A percentile compares a stretch with the other conserved stretches of the same genome.
Evolutionary conservation across 2,797 vertebrate genomes (phyloP).

Genomic region (Todus mexicanus): DNA sequence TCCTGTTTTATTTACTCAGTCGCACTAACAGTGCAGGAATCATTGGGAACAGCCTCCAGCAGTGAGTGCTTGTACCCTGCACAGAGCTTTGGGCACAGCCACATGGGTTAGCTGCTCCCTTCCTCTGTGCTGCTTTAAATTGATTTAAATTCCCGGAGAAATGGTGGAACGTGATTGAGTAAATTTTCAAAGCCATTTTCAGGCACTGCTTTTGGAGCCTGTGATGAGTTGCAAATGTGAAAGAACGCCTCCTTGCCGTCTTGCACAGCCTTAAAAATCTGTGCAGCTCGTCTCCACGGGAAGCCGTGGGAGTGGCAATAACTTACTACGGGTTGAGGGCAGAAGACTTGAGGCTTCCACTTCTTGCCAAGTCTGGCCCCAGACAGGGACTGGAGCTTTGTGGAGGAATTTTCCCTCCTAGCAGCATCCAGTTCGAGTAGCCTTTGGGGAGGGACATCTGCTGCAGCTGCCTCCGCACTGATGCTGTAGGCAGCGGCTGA

Average conservation of each 20-base stretch:
- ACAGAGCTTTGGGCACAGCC: neutral
- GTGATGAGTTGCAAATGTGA: neutral
- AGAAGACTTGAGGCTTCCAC: neutral
- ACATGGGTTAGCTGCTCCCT: fast-evolving
- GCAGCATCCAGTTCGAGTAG: neutral
- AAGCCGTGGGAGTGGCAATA: neutral
- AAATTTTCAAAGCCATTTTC: neutral
- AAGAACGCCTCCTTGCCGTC: neutral
- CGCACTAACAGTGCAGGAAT: neutral
- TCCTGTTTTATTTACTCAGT: neutral
- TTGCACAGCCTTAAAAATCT: neutral
- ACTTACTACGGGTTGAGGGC: neutral
- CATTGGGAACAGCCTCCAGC: neutral
- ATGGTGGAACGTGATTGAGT: neutral
- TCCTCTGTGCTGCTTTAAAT: neutral
- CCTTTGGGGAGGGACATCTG: neutral
- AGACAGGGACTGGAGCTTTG: neutral
- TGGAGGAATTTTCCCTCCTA: neutral
- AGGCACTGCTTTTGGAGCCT: neutral
- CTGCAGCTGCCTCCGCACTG: neutral
- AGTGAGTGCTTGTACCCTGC: neutral
- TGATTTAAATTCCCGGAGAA: neutral
- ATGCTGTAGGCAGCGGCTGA: neutral
- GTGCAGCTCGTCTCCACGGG: fast-evolving
- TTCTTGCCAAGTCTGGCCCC: neutral